phyloP scores from a whole-genome alignment of 2,113 vertebrate genomes.

The Ochotona princeps region DNA sequence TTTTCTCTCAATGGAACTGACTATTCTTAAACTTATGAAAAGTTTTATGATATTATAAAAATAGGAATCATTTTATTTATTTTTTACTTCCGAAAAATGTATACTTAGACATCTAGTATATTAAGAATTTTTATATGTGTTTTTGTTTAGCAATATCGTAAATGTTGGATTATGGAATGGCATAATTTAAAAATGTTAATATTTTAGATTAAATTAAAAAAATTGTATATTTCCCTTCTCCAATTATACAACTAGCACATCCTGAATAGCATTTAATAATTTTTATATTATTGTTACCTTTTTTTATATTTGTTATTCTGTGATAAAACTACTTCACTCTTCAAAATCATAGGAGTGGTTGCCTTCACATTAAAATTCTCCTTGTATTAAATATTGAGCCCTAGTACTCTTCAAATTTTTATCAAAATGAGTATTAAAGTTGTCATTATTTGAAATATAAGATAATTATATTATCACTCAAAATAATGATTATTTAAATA shows the following conservation, averaged over 20 bases:
- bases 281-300: neutral
- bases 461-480: neutral
- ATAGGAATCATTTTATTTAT: slow-evolving; percentile 13
- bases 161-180: neutral
- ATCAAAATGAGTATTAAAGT: neutral
- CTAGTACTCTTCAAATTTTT: neutral
- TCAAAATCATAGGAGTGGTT: neutral
- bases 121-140: neutral
- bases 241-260: neutral
- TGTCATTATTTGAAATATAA: neutral
- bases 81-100: neutral
- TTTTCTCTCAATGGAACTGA: slow-evolving; percentile 12
- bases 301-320: neutral
- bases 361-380: neutral
- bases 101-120: neutral
- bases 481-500: neutral
- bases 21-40: slow-evolving; percentile 5
- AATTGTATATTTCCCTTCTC: neutral
- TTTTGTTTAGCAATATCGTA: neutral
- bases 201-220: slow-evolving; percentile 3
- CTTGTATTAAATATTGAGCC: neutral
- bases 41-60: slow-evolving; percentile 41
- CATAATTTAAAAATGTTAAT: neutral
- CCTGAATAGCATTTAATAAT: neutral
- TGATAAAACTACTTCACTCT: neutral